Conservation (phyloP, 2,888 invertebrate genomes). For the Mythimna albipuncta region DNA sequence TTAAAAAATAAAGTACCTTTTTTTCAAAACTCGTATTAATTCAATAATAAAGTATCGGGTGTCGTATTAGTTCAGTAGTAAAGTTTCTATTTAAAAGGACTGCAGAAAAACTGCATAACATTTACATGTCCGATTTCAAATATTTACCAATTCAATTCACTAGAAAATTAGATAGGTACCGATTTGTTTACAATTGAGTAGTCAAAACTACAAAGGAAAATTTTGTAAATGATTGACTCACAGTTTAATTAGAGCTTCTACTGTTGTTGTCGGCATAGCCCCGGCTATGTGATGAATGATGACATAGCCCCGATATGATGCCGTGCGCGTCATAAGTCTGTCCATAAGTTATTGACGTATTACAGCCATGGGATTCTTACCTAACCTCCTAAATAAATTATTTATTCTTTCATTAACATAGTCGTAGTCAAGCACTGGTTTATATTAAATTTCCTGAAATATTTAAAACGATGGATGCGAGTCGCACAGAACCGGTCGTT, state of each 20-base stretch:
- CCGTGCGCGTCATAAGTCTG: background rate
- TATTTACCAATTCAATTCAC: background rate
- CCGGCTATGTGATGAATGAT: conserved; percentile 7
- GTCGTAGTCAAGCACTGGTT: too few relatives aligned
- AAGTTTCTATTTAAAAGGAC: conserved; percentile 3
- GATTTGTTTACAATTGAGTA: conserved; percentile 3
- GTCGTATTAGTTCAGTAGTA: too few relatives aligned
- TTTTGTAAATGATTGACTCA: conserved; percentile 15
- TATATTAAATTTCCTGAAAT: too few relatives aligned
- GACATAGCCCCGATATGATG: background rate
- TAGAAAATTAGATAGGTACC: background rate
- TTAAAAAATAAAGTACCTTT: too few relatives aligned
- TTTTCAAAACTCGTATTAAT: too few relatives aligned
- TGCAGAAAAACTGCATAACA: background rate
- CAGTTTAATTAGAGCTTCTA: background rate
- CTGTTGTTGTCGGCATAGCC: background rate
- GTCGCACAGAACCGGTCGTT: too few relatives aligned
- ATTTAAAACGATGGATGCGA: too few relatives aligned
- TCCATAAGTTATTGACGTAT: background rate
- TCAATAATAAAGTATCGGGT: too few relatives aligned
- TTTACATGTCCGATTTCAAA: background rate
- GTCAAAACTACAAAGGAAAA: conserved; percentile 13
- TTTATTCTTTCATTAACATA: too few relatives aligned
- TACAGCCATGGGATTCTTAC: background rate
- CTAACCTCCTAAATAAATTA: too few relatives aligned